Conservation (phyloP, 37 sponge, comb jelly and placozoan genomes). For the Crambe crambe region DNA sequence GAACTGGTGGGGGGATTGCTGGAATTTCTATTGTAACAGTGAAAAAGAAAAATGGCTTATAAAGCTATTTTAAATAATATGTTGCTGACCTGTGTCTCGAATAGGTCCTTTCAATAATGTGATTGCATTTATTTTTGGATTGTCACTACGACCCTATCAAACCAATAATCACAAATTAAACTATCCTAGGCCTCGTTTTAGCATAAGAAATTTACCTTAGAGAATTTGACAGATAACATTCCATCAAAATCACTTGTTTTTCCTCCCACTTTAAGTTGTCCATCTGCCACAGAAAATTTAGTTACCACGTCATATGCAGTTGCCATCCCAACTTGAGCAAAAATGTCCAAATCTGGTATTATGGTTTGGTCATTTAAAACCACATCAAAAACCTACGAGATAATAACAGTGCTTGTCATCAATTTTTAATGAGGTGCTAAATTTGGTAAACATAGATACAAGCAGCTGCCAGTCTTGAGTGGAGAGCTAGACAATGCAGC, state of each 20-base stretch:
- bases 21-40: conserved; percentile 68
- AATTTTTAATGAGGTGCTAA: too few relatives aligned
- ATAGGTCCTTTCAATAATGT: conserved; percentile 74
- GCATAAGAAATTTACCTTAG: too few relatives aligned
- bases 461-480: too few relatives aligned
- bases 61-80: not conserved
- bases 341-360: conserved; percentile 84
- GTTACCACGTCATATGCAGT: conserved; percentile 87
- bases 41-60: not conserved
- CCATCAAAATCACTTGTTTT: conserved; percentile 76
- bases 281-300: conserved; percentile 71
- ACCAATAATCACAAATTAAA: not conserved
- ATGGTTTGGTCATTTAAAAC: conserved; percentile 71
- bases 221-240: conserved; percentile 76
- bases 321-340: conserved; percentile 82
- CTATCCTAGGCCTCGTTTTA: too few relatives aligned
- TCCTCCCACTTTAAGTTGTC: conserved; percentile 55
- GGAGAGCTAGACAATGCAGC: too few relatives aligned
- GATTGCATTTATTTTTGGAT: conserved; percentile 96
- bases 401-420: too few relatives aligned
- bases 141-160: conserved; percentile 84
- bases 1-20: conserved; percentile 56
- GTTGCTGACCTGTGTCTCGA: conserved; percentile 38
- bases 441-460: too few relatives aligned
- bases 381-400: conserved; percentile 92